Conservation (phyloP, 2,113 vertebrate genomes). For the Terrapene triunguis region DNA sequence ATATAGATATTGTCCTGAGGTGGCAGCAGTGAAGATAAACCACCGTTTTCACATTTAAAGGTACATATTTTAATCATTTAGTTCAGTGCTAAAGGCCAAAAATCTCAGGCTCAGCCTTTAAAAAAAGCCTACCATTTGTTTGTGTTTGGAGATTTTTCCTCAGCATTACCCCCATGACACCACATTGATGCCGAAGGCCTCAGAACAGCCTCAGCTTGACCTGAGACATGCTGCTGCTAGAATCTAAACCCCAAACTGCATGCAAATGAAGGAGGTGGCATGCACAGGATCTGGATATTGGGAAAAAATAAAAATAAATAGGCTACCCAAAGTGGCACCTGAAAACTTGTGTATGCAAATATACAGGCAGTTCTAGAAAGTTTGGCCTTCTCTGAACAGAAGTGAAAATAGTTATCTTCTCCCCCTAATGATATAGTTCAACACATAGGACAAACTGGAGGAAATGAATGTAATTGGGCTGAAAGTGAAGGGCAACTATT, state of each 20-base stretch:
- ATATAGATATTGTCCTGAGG: not conserved
- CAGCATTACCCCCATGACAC: not conserved
- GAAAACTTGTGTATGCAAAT: not conserved
- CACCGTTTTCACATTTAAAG: not conserved
- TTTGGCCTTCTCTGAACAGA: not conserved
- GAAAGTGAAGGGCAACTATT: not conserved
- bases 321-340: not conserved
- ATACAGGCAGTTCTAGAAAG: not conserved
- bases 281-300: not conserved
- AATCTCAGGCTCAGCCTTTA: not conserved
- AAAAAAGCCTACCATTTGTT: too few relatives aligned
- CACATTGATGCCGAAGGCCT: not conserved
- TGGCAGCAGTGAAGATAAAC: not conserved
- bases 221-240: accelerated
- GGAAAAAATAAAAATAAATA: not conserved
- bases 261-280: not conserved
- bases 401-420: not conserved
- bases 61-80: not conserved
- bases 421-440: not conserved
- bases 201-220: not conserved
- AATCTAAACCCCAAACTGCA: not conserved
- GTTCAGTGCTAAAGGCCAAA: not conserved
- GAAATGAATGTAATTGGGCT: not conserved
- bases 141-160: not conserved
- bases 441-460: not conserved